A percentile compares a stretch with the other conserved stretches of the same genome.
Evolutionary conservation across 2,797 vertebrate species (phyloP).

Genomic region (Tragopan temminckii): DNA sequence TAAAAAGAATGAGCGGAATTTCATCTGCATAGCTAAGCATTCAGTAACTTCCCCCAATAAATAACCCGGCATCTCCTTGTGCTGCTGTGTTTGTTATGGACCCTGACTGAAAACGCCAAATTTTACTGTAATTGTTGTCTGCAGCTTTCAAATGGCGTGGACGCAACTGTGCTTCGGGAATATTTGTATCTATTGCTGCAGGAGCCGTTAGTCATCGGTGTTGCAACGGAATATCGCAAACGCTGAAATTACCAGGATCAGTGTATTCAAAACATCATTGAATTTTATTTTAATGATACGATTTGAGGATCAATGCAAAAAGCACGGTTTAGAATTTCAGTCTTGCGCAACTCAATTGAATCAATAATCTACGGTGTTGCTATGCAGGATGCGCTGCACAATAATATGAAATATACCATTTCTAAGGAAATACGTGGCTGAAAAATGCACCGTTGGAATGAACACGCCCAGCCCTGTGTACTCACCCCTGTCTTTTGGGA

Average conservation of each 20-base stretch:
- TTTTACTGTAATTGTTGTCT: constrained; percentile 65
- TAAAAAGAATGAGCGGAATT: constrained; percentile 73
- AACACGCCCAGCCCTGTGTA: neutral
- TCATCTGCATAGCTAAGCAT: constrained; percentile 77
- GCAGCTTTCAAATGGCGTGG: constrained; percentile 41
- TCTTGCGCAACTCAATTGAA: constrained; percentile 65
- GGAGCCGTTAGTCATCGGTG: neutral
- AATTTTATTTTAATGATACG: constrained; percentile 51
- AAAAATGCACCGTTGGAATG: neutral
- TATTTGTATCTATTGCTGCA: neutral
- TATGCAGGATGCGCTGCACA: constrained; percentile 37
- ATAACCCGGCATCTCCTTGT: neutral
- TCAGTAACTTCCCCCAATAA: constrained; percentile 55
- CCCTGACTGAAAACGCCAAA: constrained; percentile 23
- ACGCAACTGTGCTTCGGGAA: constrained; percentile 9
- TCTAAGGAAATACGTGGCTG: constrained; percentile 10
- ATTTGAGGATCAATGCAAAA: constrained; percentile 73
- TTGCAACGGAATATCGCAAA: neutral
- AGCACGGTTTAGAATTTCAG: constrained; percentile 59
- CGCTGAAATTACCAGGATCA: constrained; percentile 34
- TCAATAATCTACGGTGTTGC: constrained; percentile 59
- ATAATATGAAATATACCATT: constrained; percentile 52
- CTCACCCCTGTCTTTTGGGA: constrained; percentile 5
- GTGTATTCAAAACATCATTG: constrained; percentile 10
- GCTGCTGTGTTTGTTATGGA: constrained; percentile 1